Evolutionary conservation across 2,797 vertebrate genomes (phyloP).

Genomic region (Poliocrania exsul): DNA sequence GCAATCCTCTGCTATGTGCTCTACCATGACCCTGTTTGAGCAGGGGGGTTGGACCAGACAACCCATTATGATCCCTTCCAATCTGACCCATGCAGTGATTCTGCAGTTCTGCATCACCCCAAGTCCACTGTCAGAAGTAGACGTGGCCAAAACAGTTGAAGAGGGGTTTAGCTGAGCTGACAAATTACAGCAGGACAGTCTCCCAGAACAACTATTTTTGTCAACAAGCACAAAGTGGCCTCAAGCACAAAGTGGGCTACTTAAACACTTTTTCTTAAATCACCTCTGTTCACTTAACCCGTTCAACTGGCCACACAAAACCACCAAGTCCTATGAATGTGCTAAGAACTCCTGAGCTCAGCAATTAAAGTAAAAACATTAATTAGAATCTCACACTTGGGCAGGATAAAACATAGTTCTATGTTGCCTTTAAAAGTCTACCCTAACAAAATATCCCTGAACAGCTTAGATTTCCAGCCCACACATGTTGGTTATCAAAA

Average conservation of each 20-base stretch:
- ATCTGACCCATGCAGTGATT: not conserved
- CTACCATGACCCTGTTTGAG: not conserved
- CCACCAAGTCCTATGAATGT: not conserved
- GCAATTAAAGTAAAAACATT: slow-evolving; percentile 31
- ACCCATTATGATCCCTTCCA: not conserved
- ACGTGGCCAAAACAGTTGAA: not conserved
- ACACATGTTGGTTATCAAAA: slow-evolving; percentile 44
- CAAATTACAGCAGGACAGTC: not conserved
- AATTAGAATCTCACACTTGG: slow-evolving; percentile 2
- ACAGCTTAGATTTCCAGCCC: slow-evolving; percentile 54
- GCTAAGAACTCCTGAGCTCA: not conserved
- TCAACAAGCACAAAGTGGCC: not conserved
- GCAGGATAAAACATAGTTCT: not conserved
- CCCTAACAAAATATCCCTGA: slow-evolving; percentile 18
- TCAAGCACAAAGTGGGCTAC: not conserved
- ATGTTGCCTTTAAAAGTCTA: not conserved
- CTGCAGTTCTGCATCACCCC: not conserved
- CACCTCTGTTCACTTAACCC: not conserved
- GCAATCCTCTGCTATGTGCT: not conserved
- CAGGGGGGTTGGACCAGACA: not conserved
- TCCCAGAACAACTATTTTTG: not conserved
- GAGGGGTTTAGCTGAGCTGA: not conserved
- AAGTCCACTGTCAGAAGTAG: not conserved
- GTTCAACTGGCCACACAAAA: not conserved
- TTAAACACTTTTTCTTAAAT: not conserved